These are phyloP conservation scores for Dryomyza anilis DNA, from an alignment of 2,888 invertebrate genomes.

Conservation along the genomic window DNA sequence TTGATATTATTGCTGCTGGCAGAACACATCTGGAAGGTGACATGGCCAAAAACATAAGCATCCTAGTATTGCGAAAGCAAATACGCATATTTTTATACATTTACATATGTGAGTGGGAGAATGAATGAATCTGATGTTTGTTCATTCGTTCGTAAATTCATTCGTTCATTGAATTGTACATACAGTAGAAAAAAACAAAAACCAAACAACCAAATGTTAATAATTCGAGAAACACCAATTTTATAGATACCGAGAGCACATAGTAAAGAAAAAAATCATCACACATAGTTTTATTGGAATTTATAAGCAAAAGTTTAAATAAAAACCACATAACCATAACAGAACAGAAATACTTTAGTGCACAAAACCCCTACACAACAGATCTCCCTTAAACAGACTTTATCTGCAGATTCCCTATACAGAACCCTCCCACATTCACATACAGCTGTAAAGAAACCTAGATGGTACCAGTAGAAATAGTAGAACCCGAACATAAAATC, in stretches of 20 bases:
- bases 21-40: slow-evolving; percentile 2
- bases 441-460: not conserved
- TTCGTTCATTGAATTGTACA: slow-evolving; percentile 6
- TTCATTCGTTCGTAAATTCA: not conserved
- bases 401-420: too few relatives aligned
- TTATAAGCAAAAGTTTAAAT: not conserved
- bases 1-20: too few relatives aligned
- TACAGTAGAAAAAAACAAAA: too few relatives aligned
- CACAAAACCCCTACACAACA: not conserved
- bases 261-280: not conserved
- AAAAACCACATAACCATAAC: not conserved
- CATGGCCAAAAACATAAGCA: slow-evolving; percentile 28
- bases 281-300: not conserved
- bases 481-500: slow-evolving; percentile 3
- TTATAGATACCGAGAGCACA: slow-evolving; percentile 22
- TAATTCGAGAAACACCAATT: slow-evolving; percentile 43
- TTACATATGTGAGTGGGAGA: too few relatives aligned
- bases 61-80: slow-evolving; percentile 28
- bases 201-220: slow-evolving; percentile 41
- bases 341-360: too few relatives aligned
- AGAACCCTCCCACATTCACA: not conserved
- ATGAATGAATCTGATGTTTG: too few relatives aligned
- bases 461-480: not conserved
- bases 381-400: not conserved
- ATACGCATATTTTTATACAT: slow-evolving; percentile 13